Evolutionary conservation across 1,140 invertebrate species (phyloP).

Genomic region (Melipona quadrifasciata): DNA sequence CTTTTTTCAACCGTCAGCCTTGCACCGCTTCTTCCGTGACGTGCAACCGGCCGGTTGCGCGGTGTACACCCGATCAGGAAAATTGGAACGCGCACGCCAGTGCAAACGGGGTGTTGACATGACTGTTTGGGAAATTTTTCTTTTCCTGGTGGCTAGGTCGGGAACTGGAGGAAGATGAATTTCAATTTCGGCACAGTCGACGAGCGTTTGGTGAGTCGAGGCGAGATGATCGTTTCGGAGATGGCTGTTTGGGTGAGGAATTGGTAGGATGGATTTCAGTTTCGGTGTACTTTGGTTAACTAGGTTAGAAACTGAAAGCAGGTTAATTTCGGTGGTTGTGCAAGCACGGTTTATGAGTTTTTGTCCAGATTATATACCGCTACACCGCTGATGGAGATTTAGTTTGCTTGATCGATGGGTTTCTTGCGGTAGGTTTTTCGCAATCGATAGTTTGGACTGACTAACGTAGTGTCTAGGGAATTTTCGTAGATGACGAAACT

Average conservation of each 20-base stretch:
- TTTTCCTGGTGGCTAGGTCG: no score
- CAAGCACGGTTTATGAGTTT: no score
- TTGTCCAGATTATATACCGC: no score
- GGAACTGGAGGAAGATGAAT: no score
- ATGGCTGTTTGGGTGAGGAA: not conserved
- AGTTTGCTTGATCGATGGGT: no score
- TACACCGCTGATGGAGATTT: no score
- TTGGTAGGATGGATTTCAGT: not conserved
- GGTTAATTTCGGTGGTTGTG: not conserved
- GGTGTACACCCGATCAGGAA: conserved; percentile 39
- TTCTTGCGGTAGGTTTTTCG: not conserved
- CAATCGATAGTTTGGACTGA: not conserved
- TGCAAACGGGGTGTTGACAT: not conserved
- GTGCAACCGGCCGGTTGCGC: not conserved
- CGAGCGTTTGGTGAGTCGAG: no score
- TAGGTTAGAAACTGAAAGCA: not conserved
- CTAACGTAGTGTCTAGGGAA: not conserved
- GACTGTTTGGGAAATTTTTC: not conserved
- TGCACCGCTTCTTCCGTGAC: conserved; percentile 1
- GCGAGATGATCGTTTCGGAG: no score
- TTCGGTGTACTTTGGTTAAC: not conserved
- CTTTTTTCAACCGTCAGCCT: conserved; percentile 13
- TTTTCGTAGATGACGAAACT: not conserved
- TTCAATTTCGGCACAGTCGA: no score
- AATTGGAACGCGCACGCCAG: conserved; percentile 47